A percentile compares a stretch with the other conserved stretches of the same genome.
These are phyloP conservation scores for Lepidothrix coronata DNA, from an alignment of 2,113 vertebrate genomes.

Conservation along the genomic window DNA sequence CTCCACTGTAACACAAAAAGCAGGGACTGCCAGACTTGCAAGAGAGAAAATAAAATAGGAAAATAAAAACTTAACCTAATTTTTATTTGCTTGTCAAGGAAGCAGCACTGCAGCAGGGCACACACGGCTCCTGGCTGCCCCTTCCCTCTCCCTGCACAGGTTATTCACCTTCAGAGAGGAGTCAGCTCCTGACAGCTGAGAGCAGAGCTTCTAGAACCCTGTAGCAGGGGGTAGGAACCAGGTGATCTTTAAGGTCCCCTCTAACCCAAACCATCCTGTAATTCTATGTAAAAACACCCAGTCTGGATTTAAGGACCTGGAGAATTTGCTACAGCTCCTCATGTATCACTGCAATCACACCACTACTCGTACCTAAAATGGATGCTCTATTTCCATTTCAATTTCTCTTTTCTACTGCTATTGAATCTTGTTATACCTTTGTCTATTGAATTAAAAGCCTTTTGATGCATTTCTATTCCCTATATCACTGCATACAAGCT, in stretches of 20 bases:
- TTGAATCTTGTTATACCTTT: background rate
- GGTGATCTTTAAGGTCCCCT: background rate
- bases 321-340: background rate
- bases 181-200: background rate
- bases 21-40: background rate
- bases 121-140: background rate
- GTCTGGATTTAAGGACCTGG: background rate
- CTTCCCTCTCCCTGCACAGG: background rate
- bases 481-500: background rate
- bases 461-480: conserved; percentile 1
- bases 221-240: background rate
- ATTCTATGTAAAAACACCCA: background rate
- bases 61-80: background rate
- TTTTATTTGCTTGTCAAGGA: background rate
- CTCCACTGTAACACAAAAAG: background rate
- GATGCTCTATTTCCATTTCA: background rate
- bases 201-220: background rate
- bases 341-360: background rate
- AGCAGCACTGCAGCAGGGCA: background rate
- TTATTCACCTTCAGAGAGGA: background rate
- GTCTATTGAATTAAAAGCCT: conserved; percentile 49
- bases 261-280: background rate
- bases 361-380: background rate
- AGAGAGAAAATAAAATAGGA: background rate
- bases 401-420: background rate